These are phyloP conservation scores for Cotesia vestalis DNA, from an alignment of 1,140 invertebrate species.

Conservation along the genomic window DNA sequence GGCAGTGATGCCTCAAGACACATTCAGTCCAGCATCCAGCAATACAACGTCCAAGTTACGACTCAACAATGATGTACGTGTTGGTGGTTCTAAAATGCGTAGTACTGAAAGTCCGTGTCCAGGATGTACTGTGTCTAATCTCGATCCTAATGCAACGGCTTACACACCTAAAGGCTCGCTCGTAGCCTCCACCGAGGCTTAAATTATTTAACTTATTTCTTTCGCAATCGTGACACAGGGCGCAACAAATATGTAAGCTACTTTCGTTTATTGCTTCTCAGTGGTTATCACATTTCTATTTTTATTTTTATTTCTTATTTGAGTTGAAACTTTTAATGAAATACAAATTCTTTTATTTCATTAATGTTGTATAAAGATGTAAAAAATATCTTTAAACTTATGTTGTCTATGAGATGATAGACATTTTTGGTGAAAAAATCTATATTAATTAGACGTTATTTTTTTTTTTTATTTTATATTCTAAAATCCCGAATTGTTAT, in stretches of 20 bases:
- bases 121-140: slow-evolving; percentile 71
- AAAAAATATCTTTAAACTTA: neutral
- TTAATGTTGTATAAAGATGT: slow-evolving; percentile 8
- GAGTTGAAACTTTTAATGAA: neutral
- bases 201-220: slow-evolving; percentile 37
- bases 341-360: neutral
- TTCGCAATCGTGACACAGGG: slow-evolving; percentile 9
- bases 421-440: neutral
- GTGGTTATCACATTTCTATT: neutral
- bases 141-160: slow-evolving; percentile 91
- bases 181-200: slow-evolving; percentile 70
- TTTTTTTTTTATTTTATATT: neutral
- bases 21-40: slow-evolving; percentile 65
- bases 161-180: slow-evolving; percentile 84
- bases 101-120: slow-evolving; percentile 61
- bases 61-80: slow-evolving; percentile 62
- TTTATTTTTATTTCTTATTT: too few species aligned
- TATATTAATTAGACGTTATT: neutral
- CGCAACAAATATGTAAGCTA: slow-evolving; percentile 23
- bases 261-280: slow-evolving; percentile 11
- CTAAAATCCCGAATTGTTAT: neutral
- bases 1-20: slow-evolving; percentile 87
- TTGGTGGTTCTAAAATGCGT: slow-evolving; percentile 60
- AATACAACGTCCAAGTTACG: slow-evolving; percentile 71
- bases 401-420: neutral